Conservation (phyloP, 2,888 invertebrate genomes). For the Heliconius aoede region DNA sequence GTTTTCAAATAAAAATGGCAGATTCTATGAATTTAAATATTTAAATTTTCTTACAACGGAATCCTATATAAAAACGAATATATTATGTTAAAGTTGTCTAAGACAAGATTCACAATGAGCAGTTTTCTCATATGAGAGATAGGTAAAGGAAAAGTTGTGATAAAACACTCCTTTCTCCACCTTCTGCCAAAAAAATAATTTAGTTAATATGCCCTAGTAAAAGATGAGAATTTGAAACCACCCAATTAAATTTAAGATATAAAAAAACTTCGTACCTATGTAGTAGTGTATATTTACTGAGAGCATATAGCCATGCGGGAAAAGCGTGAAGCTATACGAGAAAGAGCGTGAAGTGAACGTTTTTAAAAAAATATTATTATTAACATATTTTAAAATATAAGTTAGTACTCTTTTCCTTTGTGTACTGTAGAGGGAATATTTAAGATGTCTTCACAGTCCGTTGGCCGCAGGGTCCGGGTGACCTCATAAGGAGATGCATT, state of each 20-base stretch:
- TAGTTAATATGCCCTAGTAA: no score
- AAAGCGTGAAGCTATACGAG: no score
- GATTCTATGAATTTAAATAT: not conserved
- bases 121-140: not conserved
- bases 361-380: not conserved
- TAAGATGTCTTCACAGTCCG: constrained; percentile 41
- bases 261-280: no score
- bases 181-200: no score
- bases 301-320: no score
- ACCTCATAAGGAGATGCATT: constrained; percentile 44
- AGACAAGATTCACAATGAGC: not conserved
- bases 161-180: no score
- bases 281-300: no score
- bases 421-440: constrained; percentile 29
- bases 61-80: constrained; percentile 1
- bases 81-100: not conserved
- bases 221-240: no score
- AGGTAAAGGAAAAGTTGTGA: not conserved
- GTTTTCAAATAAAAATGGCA: not conserved
- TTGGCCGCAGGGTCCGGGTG: constrained; percentile 44
- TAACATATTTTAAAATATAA: not conserved
- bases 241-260: no score
- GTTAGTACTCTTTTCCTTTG: constrained; percentile 1
- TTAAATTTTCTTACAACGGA: not conserved
- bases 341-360: not conserved